phyloP scores from a whole-genome alignment of 2,888 invertebrate species.

The Nephrotoma appendiculata region DNA sequence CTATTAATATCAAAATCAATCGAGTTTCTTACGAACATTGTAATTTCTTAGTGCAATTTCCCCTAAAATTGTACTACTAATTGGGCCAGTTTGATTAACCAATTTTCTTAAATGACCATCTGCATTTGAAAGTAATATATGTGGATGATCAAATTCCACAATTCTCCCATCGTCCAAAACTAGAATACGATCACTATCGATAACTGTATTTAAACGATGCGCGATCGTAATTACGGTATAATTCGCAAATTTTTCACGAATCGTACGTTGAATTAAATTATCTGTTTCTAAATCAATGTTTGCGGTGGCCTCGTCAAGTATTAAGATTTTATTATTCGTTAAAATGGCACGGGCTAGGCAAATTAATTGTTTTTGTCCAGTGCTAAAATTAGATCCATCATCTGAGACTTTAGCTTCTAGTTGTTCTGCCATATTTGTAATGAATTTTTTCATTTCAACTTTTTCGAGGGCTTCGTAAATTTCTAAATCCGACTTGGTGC shows the following conservation, averaged over 20 bases:
- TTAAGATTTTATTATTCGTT: conserved; percentile 37
- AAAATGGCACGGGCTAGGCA: conserved; percentile 69
- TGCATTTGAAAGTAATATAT: conserved; percentile 43
- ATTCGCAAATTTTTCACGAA: conserved; percentile 26
- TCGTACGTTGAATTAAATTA: too few species aligned
- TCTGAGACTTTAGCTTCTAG: conserved; percentile 55
- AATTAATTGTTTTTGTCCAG: conserved; percentile 66
- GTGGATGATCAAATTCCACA: conserved; percentile 40
- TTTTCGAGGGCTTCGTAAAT: conserved; percentile 43
- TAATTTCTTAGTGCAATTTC: background rate
- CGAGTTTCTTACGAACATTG: too few species aligned
- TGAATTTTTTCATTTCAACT: conserved; percentile 45
- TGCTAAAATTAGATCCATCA: conserved; percentile 61
- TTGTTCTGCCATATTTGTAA: conserved; percentile 38
- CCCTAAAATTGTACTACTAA: conserved; percentile 30
- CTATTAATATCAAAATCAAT: too few species aligned
- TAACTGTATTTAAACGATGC: conserved; percentile 36
- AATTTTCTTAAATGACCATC: conserved; percentile 46
- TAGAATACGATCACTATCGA: conserved; percentile 23
- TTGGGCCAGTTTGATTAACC: conserved; percentile 52
- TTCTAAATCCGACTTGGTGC: conserved; percentile 50
- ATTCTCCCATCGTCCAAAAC: conserved; percentile 64
- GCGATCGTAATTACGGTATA: conserved; percentile 87
- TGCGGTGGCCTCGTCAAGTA: conserved; percentile 64
- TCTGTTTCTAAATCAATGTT: conserved; percentile 37